Conservation (phyloP, 2,888 invertebrate species). For the Protodeltote pygarga region DNA sequence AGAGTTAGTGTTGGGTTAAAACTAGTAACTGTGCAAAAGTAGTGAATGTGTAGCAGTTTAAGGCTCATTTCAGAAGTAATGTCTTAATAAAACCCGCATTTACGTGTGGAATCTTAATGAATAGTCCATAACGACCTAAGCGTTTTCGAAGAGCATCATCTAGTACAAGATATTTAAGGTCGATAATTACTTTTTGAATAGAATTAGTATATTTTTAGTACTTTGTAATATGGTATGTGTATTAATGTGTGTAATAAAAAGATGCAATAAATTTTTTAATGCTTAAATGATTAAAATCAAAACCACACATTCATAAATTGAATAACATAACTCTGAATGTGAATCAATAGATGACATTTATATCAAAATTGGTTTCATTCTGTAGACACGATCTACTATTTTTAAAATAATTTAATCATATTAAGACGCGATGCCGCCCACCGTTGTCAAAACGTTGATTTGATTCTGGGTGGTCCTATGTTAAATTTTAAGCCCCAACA, state of each 20-base stretch:
- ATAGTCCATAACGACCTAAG: neutral
- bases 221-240: conserved; percentile 12
- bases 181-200: conserved; percentile 12
- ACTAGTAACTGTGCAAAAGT: too few relatives aligned
- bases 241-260: too few relatives aligned
- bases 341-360: conserved; percentile 13
- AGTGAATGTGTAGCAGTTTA: too few relatives aligned
- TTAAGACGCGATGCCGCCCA: too few relatives aligned
- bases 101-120: too few relatives aligned
- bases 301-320: conserved; percentile 27
- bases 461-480: too few relatives aligned
- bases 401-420: too few relatives aligned
- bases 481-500: too few relatives aligned
- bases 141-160: neutral
- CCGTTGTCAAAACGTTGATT: too few relatives aligned
- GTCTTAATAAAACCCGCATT: too few relatives aligned
- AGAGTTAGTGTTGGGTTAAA: too few relatives aligned
- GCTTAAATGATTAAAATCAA: conserved; percentile 43
- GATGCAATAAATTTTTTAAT: conserved; percentile 12
- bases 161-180: conserved; percentile 7
- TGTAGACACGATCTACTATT: neutral
- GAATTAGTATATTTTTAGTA: conserved; percentile 12
- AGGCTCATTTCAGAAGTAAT: too few relatives aligned
- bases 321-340: conserved; percentile 20
- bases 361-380: conserved; percentile 17